phyloP scores from a whole-genome alignment of 35 echinoderm and acorn worm species.

The Nesometra sesokonis region DNA sequence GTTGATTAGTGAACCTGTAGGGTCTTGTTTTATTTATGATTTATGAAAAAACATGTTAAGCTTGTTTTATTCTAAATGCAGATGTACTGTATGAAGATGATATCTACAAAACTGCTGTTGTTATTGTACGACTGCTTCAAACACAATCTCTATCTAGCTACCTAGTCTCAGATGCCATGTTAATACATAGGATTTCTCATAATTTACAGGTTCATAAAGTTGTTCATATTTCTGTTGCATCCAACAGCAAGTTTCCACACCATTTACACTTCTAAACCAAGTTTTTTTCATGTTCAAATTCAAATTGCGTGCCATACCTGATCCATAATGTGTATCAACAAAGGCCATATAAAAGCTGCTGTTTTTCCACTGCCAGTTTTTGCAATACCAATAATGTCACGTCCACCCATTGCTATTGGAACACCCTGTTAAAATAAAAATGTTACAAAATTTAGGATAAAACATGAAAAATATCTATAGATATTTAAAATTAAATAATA shows the following conservation, averaged over 20 bases:
- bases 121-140: background rate
- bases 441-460: too few relatives aligned
- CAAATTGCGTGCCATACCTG: slow-evolving; percentile 55
- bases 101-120: background rate
- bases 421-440: slow-evolving; percentile 48
- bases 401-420: slow-evolving; percentile 63
- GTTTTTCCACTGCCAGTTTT: slow-evolving; percentile 99
- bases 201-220: background rate
- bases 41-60: too few relatives aligned
- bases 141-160: background rate
- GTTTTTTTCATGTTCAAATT: too few relatives aligned
- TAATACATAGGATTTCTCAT: background rate
- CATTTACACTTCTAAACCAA: too few relatives aligned
- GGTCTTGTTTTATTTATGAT: too few relatives aligned
- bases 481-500: too few relatives aligned
- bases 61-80: background rate
- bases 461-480: too few relatives aligned
- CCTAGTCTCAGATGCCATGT: background rate
- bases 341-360: slow-evolving; percentile 92
- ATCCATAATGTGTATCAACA: slow-evolving; percentile 97
- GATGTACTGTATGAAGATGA: background rate
- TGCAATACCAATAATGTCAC: slow-evolving; percentile 91
- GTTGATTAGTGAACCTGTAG: too few relatives aligned
- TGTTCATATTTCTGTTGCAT: too few relatives aligned
- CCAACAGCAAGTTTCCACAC: too few relatives aligned